These are phyloP conservation scores for Caenorhabditis imperialis DNA, from an alignment of 2,888 invertebrate species.

Conservation along the genomic window DNA sequence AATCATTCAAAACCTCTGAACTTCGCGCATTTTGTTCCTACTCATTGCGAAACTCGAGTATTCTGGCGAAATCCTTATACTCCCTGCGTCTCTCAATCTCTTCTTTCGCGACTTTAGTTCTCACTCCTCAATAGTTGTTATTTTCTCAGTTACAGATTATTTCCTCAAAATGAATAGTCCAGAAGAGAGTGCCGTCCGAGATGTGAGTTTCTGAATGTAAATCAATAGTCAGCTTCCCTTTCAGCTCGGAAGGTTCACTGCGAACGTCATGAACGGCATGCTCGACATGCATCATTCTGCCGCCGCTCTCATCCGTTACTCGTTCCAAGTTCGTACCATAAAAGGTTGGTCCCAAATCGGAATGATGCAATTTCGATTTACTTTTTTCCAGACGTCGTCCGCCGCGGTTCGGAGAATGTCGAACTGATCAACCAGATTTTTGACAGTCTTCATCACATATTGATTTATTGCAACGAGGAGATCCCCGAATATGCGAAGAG, in stretches of 20 bases:
- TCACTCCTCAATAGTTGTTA: too few species aligned
- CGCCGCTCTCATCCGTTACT: constrained; percentile 14
- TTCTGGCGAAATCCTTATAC: neutral
- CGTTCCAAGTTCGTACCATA: constrained; percentile 12
- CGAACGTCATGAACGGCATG: constrained; percentile 17
- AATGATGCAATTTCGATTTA: neutral
- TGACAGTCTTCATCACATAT: constrained; percentile 15
- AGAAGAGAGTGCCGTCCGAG: constrained; percentile 34
- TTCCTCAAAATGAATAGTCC: constrained; percentile 29
- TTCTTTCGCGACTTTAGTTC: neutral
- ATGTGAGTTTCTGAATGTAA: constrained; percentile 6
- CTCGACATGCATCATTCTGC: constrained; percentile 16
- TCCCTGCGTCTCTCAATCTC: neutral
- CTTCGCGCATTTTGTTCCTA: too few species aligned
- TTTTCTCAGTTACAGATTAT: constrained; percentile 4
- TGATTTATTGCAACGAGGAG: constrained; percentile 31
- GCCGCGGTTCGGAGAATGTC: constrained; percentile 33
- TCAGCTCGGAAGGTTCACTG: constrained; percentile 19
- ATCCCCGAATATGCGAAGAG: constrained; percentile 12
- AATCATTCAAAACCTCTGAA: too few species aligned
- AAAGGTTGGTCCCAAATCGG: constrained; percentile 2
- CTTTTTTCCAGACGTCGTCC: constrained; percentile 27
- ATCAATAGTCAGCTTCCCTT: neutral
- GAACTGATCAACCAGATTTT: constrained; percentile 21
- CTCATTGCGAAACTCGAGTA: neutral